Evolutionary conservation across 2,888 invertebrate species (phyloP), one percentile per base, ranked within the genome.

Genomic region (Kuschelorhynchus macadamiae): DNA sequence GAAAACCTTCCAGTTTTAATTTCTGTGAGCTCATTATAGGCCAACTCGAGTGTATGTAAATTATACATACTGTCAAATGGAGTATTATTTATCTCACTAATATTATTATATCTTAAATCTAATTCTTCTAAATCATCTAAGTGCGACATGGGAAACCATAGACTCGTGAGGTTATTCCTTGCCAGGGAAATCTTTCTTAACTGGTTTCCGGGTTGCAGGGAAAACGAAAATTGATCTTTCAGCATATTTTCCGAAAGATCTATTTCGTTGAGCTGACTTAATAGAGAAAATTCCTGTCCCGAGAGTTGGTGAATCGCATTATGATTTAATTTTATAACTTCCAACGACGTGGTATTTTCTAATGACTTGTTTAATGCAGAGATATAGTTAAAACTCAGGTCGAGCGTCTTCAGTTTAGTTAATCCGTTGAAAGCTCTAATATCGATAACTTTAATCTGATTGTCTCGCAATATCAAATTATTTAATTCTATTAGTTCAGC

Each of bases 1-100:
- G 77, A 70, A 67, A 78, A 83, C 2, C 75, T 63, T 3, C 81
- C 79, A 0, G 82, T 82, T 61, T 79, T 74, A 47, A 83, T 77
- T 11, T 68, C 36, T 1, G 47, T 57, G 12, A 84, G 60, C n/a
- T 70, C 67, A 71, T 84, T 84, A 50, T 74, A 63, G 2, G 78
- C 75, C 14, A 84, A 55, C 52, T 80, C 72, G 16, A 84, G 57
- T 9, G 73, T 67, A 7, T 76, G 70, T 2, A 84, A 62, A 16
- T 71, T 72, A 39, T 77, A 76, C 21, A 83, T 66, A 47, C 75
- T 73, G 16, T 74, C 74, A 49, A 81, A 75, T 5, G 78, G 70
- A 56, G 74, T 76, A 53, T 71, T 74, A 18, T 71, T 72, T 2
- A 83, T 70, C 9, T 75, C 71, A 0, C 36, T 47, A 1, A 84